phyloP scores from a whole-genome alignment of 2,888 invertebrate genomes.

The Omphaloscelis lunosa region DNA sequence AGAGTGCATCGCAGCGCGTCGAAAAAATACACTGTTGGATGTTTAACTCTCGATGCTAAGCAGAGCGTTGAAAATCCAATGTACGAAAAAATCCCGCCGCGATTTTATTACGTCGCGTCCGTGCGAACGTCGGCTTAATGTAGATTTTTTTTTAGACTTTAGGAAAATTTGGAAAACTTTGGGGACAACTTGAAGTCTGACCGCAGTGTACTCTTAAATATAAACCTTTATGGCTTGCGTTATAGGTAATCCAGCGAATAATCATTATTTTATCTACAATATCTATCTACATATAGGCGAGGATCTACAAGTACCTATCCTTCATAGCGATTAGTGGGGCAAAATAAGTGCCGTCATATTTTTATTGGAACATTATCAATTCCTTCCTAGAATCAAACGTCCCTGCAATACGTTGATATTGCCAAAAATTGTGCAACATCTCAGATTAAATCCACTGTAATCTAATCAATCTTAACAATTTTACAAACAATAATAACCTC shows the following conservation, averaged over 20 bases:
- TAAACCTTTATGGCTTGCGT: too few relatives aligned
- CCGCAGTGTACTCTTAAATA: background rate
- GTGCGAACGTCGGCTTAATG: too few relatives aligned
- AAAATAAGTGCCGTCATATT: background rate
- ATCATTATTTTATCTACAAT: background rate
- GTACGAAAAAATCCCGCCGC: too few relatives aligned
- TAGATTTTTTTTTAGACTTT: background rate
- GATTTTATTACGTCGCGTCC: too few relatives aligned
- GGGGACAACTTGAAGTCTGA: background rate
- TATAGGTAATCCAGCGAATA: background rate
- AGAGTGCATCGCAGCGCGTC: too few relatives aligned
- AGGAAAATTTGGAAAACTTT: background rate
- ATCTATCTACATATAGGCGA: too few relatives aligned
- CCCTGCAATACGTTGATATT: background rate
- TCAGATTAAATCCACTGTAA: constrained; percentile 22
- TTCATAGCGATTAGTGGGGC: background rate
- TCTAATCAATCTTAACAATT: constrained; percentile 26
- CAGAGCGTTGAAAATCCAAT: too few relatives aligned
- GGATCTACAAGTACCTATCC: too few relatives aligned
- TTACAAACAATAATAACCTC: background rate
- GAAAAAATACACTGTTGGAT: too few relatives aligned
- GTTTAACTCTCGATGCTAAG: too few relatives aligned
- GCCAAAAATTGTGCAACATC: constrained; percentile 3
- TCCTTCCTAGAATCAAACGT: background rate
- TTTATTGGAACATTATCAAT: background rate